These are phyloP conservation scores for Drosophila yooni DNA, from an alignment of 2,888 invertebrate species.

Conservation along the genomic window DNA sequence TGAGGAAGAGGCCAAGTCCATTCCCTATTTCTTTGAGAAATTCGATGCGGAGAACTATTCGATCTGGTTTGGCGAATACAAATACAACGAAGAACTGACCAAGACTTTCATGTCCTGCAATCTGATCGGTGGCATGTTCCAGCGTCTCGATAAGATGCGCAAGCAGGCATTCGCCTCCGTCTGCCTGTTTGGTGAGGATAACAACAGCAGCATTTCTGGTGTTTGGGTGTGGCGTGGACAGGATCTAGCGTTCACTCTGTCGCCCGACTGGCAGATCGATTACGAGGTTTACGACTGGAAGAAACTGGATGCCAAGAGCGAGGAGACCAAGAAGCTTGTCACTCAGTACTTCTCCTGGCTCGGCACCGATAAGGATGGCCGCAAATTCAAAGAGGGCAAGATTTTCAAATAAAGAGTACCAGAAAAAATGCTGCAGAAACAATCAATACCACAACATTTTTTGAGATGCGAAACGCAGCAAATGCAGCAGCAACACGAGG, in stretches of 20 bases:
- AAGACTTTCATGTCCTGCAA: constrained; percentile 99
- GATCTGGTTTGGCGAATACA: constrained; percentile 99
- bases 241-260: constrained; percentile 95
- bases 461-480: constrained; percentile 59
- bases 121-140: constrained; percentile 98
- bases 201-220: constrained; percentile 96
- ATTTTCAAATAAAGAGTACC: constrained; percentile 93
- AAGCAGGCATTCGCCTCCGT: constrained; percentile 98
- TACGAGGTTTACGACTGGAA: constrained; percentile 98
- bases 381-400: constrained; percentile 99
- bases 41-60: constrained; percentile 98
- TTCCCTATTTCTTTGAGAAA: constrained; percentile 99
- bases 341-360: constrained; percentile 96
- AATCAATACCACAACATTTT: constrained; percentile 27
- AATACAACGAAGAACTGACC: constrained; percentile 95
- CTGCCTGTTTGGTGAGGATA: constrained; percentile 96
- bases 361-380: constrained; percentile 93
- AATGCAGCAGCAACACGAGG: constrained; percentile 22
- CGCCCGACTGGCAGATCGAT: constrained; percentile 97
- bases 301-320: constrained; percentile 93
- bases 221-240: constrained; percentile 99
- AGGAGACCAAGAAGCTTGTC: constrained; percentile 94
- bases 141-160: constrained; percentile 98
- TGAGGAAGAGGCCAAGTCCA: constrained; percentile 95
- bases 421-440: not conserved